These are phyloP conservation scores for Corvus moneduloides DNA, from an alignment of 2,113 vertebrate genomes.

Conservation along the genomic window DNA sequence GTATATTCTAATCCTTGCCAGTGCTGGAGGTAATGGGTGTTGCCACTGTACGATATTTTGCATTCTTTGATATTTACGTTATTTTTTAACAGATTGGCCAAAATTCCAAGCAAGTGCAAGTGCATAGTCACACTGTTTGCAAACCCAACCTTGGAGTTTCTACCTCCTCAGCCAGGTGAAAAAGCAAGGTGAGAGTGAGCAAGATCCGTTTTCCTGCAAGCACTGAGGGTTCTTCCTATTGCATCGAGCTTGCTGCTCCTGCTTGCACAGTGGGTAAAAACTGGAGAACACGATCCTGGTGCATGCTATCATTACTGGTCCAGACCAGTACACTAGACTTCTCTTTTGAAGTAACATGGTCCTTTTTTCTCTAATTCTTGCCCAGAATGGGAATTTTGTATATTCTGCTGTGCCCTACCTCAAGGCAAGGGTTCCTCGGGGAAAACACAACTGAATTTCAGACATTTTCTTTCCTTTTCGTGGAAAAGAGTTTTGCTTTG, in stretches of 20 bases:
- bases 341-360: rapidly evolving
- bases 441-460: background rate
- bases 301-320: background rate
- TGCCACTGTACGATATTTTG: slow-evolving; percentile 8
- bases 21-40: slow-evolving; percentile 59
- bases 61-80: slow-evolving; percentile 53
- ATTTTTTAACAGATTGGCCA: slow-evolving; percentile 16
- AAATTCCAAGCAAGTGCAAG: slow-evolving; percentile 33
- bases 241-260: background rate
- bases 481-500: background rate
- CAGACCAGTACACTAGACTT: background rate
- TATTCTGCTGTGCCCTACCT: background rate
- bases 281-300: background rate
- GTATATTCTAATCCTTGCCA: slow-evolving; percentile 36
- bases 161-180: background rate
- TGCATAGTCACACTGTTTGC: background rate
- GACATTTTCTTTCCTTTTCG: background rate
- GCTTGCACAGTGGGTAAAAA: background rate
- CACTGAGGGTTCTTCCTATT: background rate
- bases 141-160: background rate
- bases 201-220: background rate
- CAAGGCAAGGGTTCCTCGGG: rapidly evolving
- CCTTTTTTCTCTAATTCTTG: background rate
- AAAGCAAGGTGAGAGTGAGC: background rate
- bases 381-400: background rate